These are phyloP conservation scores for Emys orbicularis DNA, from an alignment of 2,797 vertebrate species.

Conservation along the genomic window DNA sequence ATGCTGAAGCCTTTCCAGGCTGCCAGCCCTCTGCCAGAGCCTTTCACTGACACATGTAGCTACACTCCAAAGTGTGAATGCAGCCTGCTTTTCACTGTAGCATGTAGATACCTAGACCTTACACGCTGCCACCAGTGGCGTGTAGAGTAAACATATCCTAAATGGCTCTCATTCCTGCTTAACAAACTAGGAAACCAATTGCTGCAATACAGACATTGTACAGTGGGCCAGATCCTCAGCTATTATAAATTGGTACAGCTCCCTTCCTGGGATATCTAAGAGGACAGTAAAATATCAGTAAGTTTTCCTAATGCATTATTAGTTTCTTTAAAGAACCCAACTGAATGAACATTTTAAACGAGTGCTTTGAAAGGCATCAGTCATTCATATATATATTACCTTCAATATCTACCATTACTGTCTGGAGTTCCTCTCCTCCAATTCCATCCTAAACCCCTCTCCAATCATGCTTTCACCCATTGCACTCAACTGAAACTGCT, in stretches of 20 bases:
- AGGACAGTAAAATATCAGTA: neutral
- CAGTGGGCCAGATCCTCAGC: neutral
- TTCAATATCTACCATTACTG: too few relatives aligned
- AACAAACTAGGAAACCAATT: neutral
- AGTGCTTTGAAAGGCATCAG: neutral
- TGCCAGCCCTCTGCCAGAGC: too few relatives aligned
- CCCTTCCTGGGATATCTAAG: neutral
- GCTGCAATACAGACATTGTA: accelerated
- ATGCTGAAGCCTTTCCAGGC: too few relatives aligned
- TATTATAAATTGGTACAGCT: neutral
- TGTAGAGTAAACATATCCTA: neutral
- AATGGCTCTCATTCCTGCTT: neutral
- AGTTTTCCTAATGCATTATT: neutral
- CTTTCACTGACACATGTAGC: too few relatives aligned
- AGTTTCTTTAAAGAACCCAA: neutral
- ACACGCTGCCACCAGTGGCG: too few relatives aligned
- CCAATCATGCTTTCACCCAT: too few relatives aligned
- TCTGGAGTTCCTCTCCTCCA: too few relatives aligned
- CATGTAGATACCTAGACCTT: too few relatives aligned
- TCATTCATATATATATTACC: neutral
- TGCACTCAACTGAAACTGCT: neutral
- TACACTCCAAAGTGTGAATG: too few relatives aligned
- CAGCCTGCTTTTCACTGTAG: too few relatives aligned
- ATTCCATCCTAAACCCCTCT: too few relatives aligned
- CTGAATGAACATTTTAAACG: neutral